Percentiles rank a stretch among this genome's conserved stretches.
Conservation (phyloP, 2,113 vertebrate genomes). For the Campylomormyrus numenius region DNA sequence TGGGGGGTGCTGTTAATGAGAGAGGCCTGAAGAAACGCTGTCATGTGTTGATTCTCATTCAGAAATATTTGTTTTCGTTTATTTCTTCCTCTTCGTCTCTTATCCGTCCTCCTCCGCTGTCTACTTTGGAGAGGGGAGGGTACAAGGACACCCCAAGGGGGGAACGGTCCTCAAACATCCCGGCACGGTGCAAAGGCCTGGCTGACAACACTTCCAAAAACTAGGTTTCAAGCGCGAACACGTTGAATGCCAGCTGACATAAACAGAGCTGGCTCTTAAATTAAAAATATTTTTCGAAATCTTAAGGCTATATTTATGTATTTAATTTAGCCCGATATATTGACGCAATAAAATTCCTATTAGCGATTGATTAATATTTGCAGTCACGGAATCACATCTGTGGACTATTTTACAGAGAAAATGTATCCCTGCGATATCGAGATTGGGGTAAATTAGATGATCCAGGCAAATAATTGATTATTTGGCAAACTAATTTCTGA, state of each 20-base stretch:
- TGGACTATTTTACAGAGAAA: neutral
- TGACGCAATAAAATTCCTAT: neutral
- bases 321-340: neutral
- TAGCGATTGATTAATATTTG: neutral
- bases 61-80: constrained; percentile 1
- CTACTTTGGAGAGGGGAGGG: neutral
- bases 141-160: neutral
- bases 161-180: neutral
- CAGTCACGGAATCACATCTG: neutral
- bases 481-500: neutral
- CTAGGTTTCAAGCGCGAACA: neutral
- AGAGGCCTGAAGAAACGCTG: neutral
- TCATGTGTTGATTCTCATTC: neutral
- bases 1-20: neutral
- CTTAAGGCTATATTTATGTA: neutral
- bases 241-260: neutral
- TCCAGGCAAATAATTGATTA: neutral
- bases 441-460: neutral
- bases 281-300: neutral
- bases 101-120: neutral
- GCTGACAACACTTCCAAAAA: neutral
- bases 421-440: neutral
- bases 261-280: neutral
- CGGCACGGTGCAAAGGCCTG: neutral
- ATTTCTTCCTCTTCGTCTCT: neutral